A percentile compares a stretch with the other conserved stretches of the same genome.
phyloP scores from a whole-genome alignment of 1,140 invertebrate genomes.

The Helicoverpa armigera region DNA sequence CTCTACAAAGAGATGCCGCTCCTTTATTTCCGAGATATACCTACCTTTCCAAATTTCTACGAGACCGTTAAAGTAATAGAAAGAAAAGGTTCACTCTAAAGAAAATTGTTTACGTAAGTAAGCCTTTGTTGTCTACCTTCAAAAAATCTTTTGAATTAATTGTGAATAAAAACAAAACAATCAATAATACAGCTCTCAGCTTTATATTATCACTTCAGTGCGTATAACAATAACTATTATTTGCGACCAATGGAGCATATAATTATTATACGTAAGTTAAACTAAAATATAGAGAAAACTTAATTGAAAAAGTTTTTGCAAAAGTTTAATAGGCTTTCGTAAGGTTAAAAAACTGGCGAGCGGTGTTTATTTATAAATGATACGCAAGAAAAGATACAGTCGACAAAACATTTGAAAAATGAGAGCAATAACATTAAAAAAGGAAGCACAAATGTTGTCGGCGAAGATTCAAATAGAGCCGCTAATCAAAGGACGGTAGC shows the following conservation, averaged over 20 bases:
- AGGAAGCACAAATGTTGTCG: slow-evolving; percentile 66
- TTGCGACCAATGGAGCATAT: slow-evolving; percentile 35
- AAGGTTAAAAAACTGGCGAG: slow-evolving; percentile 11
- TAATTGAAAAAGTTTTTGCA: slow-evolving; percentile 35
- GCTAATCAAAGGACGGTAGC: slow-evolving; percentile 83
- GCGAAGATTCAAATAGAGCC: slow-evolving; percentile 57
- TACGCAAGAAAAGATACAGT: slow-evolving; percentile 19
- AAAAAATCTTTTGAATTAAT: slow-evolving; percentile 30
- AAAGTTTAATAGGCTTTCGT: slow-evolving; percentile 23
- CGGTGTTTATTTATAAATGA: background rate
- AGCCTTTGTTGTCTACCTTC: background rate
- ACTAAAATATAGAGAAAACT: slow-evolving; percentile 29
- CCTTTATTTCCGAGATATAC: slow-evolving; percentile 24
- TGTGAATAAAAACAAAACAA: slow-evolving; percentile 37
- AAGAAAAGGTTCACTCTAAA: slow-evolving; percentile 11
- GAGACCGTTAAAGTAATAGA: background rate
- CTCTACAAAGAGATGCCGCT: slow-evolving; percentile 47
- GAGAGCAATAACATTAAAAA: slow-evolving; percentile 48
- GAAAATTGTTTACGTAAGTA: slow-evolving; percentile 36
- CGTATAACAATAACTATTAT: slow-evolving; percentile 38
- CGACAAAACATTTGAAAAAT: slow-evolving; percentile 38
- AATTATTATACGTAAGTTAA: slow-evolving; percentile 44
- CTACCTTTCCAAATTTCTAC: slow-evolving; percentile 9
- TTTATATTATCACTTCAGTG: slow-evolving; percentile 7
- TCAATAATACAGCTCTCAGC: slow-evolving; percentile 25